Evolutionary conservation across 2,113 vertebrate species (phyloP).

Genomic region (Archocentrus centrarchus): DNA sequence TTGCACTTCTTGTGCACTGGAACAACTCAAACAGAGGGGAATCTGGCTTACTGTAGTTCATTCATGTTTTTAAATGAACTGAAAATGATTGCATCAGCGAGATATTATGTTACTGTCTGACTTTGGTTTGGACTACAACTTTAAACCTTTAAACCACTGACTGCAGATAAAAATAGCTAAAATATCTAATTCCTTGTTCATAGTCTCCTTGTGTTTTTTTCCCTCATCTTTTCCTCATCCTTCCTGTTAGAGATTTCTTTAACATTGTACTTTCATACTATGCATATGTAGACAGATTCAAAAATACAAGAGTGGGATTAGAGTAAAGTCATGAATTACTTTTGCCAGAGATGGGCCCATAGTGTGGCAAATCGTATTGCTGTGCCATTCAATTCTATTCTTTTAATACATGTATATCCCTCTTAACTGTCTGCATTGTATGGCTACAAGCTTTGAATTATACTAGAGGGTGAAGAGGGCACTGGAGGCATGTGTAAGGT

Average conservation of each 20-base stretch:
- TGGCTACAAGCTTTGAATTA: constrained; percentile 4
- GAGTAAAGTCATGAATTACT: not conserved
- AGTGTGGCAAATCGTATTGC: not conserved
- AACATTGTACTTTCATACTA: not conserved
- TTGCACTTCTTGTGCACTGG: not conserved
- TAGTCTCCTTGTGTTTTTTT: constrained; percentile 13
- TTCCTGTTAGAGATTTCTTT: not conserved
- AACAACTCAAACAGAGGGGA: not conserved
- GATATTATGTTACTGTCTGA: constrained; percentile 35
- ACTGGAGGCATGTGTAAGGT: constrained; percentile 25
- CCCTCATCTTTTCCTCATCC: not conserved
- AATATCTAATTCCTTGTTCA: constrained; percentile 33
- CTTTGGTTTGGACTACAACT: constrained; percentile 6
- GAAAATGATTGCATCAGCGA: constrained; percentile 20
- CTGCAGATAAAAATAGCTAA: constrained; percentile 58
- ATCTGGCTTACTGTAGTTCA: constrained; percentile 12
- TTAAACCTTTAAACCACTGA: constrained; percentile 27
- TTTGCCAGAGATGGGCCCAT: not conserved
- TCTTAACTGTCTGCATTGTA: constrained; percentile 12
- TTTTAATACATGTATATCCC: constrained; percentile 4
- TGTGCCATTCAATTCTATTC: not conserved
- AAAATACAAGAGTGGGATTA: not conserved
- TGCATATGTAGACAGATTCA: not conserved
- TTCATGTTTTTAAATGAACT: constrained; percentile 25
- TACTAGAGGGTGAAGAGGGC: not conserved